Evolutionary conservation across 53 echinoderm and acorn worm species (phyloP), one percentile per base, ranked within the genome.

Genomic region (Hippasteria phrygiana): DNA sequence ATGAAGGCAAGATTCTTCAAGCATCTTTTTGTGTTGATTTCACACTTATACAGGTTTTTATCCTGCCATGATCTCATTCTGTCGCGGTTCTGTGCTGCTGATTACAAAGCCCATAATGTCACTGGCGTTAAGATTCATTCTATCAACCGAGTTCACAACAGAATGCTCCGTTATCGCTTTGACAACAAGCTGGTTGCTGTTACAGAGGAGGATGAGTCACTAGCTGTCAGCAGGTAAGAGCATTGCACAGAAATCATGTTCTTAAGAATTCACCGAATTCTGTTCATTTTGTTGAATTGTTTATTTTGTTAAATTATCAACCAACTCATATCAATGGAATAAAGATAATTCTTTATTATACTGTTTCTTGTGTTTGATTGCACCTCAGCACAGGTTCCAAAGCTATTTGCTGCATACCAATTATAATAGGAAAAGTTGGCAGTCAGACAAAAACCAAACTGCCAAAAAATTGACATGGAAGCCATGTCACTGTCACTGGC

Each of bases 1-100:
- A n/a, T n/a, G n/a, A n/a, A n/a, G n/a, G n/a, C 11, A 65, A 13
- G 47, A n/a, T 6, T 47, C 47, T 66, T 34, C 32, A 66, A 22
- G 13, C 16, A 4, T 66, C 34, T 1, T 66, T 3, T 36, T 72
- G n/a, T 72, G 20, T 72, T 42, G 16, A 42, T 72, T 72, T 42
- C 0, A 1, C 13, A 8, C n/a, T 72, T 42, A 13, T 40, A 32
- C 71, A 99, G 99, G 99, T 99, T 94, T 70, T 90, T 96, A 55
- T 99, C 99, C 13, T 99, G 99, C 62, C 99, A 99, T 63, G 99
- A 99, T 71, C 91, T 99, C 71, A 94, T 99, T 72, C 88, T 99
- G 55, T 96, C 99, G 36, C 89, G 99, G 20, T 99, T 99, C 71
- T 99, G 99, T 90, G 93, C 96, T 39, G 96, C 99, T 39, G 99